These are phyloP conservation scores for Eonycteris spelaea DNA, from an alignment of 2,113 vertebrate genomes.

Conservation along the genomic window DNA sequence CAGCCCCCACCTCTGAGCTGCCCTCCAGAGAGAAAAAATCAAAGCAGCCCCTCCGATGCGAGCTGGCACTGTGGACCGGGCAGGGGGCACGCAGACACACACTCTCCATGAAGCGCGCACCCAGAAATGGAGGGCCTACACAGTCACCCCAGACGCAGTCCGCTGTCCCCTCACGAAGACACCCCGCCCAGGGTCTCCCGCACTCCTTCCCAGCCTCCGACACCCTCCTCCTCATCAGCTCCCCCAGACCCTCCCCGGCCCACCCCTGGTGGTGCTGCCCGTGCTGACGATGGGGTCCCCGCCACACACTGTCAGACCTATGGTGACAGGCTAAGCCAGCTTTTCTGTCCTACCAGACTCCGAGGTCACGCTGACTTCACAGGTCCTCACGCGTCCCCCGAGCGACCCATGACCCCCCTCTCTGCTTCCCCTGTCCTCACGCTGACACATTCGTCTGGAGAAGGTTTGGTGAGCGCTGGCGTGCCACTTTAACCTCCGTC, in stretches of 20 bases:
- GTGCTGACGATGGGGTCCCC: background rate
- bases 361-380: background rate
- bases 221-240: background rate
- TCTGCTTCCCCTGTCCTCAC: background rate
- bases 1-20: background rate
- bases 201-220: background rate
- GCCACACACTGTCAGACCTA: background rate
- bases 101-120: too few relatives aligned
- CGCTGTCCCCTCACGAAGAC: background rate
- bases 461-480: background rate
- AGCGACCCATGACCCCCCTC: background rate
- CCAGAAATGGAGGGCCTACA: background rate
- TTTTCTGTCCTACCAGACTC: background rate
- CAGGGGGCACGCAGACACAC: background rate
- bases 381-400: background rate
- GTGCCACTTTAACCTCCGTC: background rate
- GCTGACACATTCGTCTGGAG: background rate
- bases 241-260: background rate
- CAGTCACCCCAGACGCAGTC: too few relatives aligned
- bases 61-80: background rate
- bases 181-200: background rate
- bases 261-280: background rate
- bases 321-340: background rate
- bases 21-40: background rate
- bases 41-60: background rate